Conservation (phyloP, 2,113 vertebrate genomes). For the Terrapene triunguis region DNA sequence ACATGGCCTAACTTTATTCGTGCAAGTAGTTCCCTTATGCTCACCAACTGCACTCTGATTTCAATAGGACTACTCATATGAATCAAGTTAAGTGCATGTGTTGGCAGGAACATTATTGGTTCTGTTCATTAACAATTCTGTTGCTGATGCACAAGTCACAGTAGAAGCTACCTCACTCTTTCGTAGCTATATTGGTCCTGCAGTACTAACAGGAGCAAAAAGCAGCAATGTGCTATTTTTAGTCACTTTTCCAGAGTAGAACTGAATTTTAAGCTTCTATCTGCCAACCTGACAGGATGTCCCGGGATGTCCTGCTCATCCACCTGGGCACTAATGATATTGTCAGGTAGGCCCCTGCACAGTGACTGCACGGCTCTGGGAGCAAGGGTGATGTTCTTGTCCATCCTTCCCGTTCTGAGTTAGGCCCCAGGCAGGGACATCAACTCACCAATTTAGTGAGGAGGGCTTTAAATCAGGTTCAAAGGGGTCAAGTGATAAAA, state of each 20-base stretch:
- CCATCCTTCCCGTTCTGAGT: neutral
- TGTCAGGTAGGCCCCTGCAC: neutral
- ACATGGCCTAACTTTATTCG: neutral
- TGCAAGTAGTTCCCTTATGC: neutral
- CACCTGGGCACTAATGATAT: neutral
- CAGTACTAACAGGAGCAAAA: neutral
- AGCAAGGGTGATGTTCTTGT: neutral
- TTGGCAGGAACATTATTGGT: neutral
- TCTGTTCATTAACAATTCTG: neutral
- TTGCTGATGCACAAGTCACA: neutral
- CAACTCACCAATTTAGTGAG: neutral
- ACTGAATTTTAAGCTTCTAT: neutral
- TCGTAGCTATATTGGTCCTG: neutral
- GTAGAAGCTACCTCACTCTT: neutral
- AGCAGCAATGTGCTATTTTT: neutral
- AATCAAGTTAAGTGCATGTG: neutral
- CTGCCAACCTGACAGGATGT: neutral
- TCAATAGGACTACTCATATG: fast-evolving
- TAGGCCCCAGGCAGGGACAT: neutral
- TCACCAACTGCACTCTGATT: neutral
- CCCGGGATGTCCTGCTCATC: neutral
- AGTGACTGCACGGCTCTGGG: neutral
- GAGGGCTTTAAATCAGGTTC: neutral
- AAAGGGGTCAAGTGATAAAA: neutral
- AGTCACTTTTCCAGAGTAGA: neutral